Conservation (phyloP, 2,888 invertebrate genomes). For the Syrphus vitripennis region DNA sequence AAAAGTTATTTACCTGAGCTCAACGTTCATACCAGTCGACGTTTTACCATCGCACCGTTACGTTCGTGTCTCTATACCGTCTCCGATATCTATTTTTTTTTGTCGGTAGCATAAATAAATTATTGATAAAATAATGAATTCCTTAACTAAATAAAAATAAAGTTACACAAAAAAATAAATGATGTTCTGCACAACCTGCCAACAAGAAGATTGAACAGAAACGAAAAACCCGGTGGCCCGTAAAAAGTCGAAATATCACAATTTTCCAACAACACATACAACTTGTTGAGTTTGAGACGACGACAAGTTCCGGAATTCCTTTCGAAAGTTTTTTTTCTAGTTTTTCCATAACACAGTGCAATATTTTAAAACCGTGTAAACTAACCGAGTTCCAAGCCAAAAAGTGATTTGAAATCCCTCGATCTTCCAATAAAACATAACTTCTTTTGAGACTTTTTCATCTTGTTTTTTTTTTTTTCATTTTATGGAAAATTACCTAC, state of each 20-base stretch:
- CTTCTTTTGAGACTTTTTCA: slow-evolving; percentile 21
- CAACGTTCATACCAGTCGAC: slow-evolving; percentile 57
- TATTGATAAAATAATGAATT: slow-evolving; percentile 30
- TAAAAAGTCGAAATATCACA: background rate
- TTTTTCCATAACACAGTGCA: slow-evolving; percentile 22
- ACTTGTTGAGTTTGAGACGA: slow-evolving; percentile 14
- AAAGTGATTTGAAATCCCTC: slow-evolving; percentile 3
- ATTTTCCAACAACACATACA: background rate
- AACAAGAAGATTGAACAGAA: background rate
- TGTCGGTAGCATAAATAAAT: slow-evolving; percentile 38
- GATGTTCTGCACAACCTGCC: background rate
- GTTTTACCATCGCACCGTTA: slow-evolving; percentile 69
- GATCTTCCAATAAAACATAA: slow-evolving; percentile 27
- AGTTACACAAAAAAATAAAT: slow-evolving; percentile 8
- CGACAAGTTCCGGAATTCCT: slow-evolving; percentile 6
- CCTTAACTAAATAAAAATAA: slow-evolving; percentile 14
- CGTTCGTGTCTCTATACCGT: slow-evolving; percentile 39
- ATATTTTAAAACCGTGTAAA: slow-evolving; percentile 24
- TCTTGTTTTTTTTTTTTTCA: background rate
- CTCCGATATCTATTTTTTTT: slow-evolving; percentile 7
- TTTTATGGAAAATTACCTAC: slow-evolving; percentile 33
- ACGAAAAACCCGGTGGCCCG: slow-evolving; percentile 1
- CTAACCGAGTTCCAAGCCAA: background rate
- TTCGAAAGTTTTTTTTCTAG: slow-evolving; percentile 20
- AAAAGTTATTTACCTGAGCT: slow-evolving; percentile 65